These are phyloP conservation scores for Phaonia tiefii DNA, from an alignment of 2,888 invertebrate genomes.

Conservation along the genomic window DNA sequence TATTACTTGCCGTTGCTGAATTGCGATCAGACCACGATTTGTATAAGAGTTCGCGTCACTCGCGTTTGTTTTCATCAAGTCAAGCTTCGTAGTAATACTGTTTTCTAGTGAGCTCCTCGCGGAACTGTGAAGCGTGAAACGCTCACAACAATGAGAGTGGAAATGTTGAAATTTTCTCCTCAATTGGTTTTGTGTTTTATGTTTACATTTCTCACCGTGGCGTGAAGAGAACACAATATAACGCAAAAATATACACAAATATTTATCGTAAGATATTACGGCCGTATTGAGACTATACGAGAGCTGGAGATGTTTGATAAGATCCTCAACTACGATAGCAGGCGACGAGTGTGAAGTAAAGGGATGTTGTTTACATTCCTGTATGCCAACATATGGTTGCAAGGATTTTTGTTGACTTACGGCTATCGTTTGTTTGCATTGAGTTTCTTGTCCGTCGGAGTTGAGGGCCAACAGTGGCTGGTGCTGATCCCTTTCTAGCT, in stretches of 20 bases:
- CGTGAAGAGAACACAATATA: conserved; percentile 32
- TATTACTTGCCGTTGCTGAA: neutral
- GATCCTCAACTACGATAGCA: conserved; percentile 64
- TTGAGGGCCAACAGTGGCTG: too few species aligned
- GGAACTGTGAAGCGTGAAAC: conserved; percentile 27
- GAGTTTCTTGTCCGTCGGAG: neutral
- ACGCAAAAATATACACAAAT: conserved; percentile 68
- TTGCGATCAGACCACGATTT: neutral
- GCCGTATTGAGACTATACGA: conserved; percentile 71
- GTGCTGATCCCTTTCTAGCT: conserved; percentile 61
- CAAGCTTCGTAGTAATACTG: conserved; percentile 56
- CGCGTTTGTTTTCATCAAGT: conserved; percentile 56
- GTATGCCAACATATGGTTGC: conserved; percentile 40
- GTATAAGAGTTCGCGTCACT: neutral
- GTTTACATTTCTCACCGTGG: conserved; percentile 49
- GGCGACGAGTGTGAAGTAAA: neutral
- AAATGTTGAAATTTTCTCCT: conserved; percentile 67
- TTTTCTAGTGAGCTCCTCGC: conserved; percentile 1
- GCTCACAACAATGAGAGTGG: conserved; percentile 9
- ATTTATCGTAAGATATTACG: conserved; percentile 70
- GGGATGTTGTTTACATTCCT: conserved; percentile 29
- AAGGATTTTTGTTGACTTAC: conserved; percentile 64
- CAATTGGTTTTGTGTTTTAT: conserved; percentile 59
- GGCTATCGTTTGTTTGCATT: conserved; percentile 61
- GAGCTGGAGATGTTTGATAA: conserved; percentile 67